Conservation (phyloP, 1,140 invertebrate species). For the Euwallacea fornicatus region DNA sequence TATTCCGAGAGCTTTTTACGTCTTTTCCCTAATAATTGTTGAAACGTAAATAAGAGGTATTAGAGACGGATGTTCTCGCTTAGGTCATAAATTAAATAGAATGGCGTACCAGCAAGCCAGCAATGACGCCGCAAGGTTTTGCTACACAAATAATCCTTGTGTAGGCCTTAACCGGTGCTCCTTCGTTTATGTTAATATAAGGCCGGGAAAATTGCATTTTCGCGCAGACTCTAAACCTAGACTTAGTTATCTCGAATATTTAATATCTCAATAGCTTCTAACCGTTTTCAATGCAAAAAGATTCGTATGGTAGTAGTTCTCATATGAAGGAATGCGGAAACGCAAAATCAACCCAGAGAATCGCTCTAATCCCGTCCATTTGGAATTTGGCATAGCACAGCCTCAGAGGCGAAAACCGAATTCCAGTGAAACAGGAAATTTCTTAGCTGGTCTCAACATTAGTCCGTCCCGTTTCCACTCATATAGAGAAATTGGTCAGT, state of each 20-base stretch:
- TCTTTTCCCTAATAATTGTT: background rate
- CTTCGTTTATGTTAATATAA: constrained; percentile 31
- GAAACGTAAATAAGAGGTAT: constrained; percentile 11
- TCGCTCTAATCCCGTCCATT: constrained; percentile 11
- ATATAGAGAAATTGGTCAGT: constrained; percentile 29
- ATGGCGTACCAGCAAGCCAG: constrained; percentile 25
- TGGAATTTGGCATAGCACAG: constrained; percentile 28
- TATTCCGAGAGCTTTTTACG: background rate
- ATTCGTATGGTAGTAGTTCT: no score
- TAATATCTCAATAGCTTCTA: no score
- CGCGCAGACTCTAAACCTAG: constrained; percentile 15
- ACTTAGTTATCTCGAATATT: no score
- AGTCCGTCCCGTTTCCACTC: constrained; percentile 28
- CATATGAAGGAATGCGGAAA: background rate
- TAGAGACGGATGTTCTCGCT: constrained; percentile 21
- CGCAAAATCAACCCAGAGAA: constrained; percentile 10
- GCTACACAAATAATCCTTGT: constrained; percentile 29
- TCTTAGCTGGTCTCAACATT: constrained; percentile 29
- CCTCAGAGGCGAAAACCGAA: constrained; percentile 31
- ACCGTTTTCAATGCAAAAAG: background rate
- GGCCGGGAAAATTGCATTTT: constrained; percentile 31
- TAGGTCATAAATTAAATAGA: constrained; percentile 23
- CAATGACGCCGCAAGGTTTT: constrained; percentile 28
- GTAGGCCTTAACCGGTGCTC: constrained; percentile 25
- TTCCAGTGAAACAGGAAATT: constrained; percentile 36